A percentile compares a stretch with the other conserved stretches of the same genome.
These are phyloP conservation scores for Ceratina calcarata DNA, from an alignment of 1,140 invertebrate genomes.

Conservation along the genomic window DNA sequence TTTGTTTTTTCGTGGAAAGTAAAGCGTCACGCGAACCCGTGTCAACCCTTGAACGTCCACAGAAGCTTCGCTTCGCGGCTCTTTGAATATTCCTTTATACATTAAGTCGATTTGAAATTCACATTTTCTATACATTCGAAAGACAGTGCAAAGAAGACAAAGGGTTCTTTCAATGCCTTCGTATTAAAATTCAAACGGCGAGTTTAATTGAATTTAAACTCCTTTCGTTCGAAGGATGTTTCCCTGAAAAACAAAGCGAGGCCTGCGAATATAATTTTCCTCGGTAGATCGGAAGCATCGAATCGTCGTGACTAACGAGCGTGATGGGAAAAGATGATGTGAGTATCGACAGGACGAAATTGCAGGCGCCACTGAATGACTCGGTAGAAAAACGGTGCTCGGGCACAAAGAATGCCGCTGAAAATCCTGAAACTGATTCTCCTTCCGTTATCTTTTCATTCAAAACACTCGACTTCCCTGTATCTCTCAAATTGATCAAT, in stretches of 20 bases:
- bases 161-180: constrained; percentile 20
- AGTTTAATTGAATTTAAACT: constrained; percentile 12
- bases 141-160: not conserved
- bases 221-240: not conserved
- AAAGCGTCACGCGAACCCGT: not conserved
- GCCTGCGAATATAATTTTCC: constrained; percentile 40
- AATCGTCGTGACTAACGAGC: constrained; percentile 38
- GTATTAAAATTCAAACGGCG: constrained; percentile 32
- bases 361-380: constrained; percentile 57
- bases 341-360: constrained; percentile 37
- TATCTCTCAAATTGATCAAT: not conserved
- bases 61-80: not conserved
- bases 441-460: too few relatives aligned
- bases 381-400: constrained; percentile 24
- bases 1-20: constrained; percentile 2
- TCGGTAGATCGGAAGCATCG: constrained; percentile 6
- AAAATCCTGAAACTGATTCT: constrained; percentile 42
- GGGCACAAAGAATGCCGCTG: constrained; percentile 50
- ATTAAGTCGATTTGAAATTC: not conserved
- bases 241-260: not conserved
- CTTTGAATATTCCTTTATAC: constrained; percentile 33
- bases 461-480: accelerated
- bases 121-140: constrained; percentile 9
- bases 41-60: not conserved
- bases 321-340: not conserved